Base-by-base conservation (phyloP, 1,140 invertebrate species). In the Pseudomyrmex gracilis region DNA sequence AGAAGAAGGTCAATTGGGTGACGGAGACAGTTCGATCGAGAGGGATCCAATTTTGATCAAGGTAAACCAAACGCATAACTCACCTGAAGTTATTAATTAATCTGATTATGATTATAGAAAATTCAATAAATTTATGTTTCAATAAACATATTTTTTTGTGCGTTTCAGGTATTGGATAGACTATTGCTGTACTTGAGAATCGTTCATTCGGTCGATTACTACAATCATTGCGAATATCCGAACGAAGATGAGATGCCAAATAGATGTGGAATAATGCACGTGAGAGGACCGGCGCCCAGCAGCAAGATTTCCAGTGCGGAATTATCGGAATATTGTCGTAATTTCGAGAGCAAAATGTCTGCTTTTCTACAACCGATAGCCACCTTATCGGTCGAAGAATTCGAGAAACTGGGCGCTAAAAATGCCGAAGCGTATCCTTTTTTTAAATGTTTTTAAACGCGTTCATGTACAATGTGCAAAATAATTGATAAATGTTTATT, bases 241-340 rank as follows among this genome's bases (percentile, higher is more conserved):
- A 99, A 99, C 92, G 99, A 99, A 94, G 99, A 99, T 94, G 99
- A 99, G 92, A 99, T 99, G 99, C 99, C 99, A 0, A 99, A 99
- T 93, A 95, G 99, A 45, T 99, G 99, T 94, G 99, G 99, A 15
- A 99, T 99, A 83, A 98, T 99, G 95, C 99, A 99, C 93, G 98
- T 98, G 0, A 95, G 99, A 67, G 98, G 98, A 70, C 96, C 97
- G 20, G 96, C 98, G 3, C 98, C 98, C 1, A 95, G 96, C 4
- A 96, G 96, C 58, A 98, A 98, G 93, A 96, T 98, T 67, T 95
- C 93, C 0, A 93, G 87, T 4, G 91, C 90, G 1, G 93, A 94
- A 84, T 84, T 94, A 12, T 88, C 90, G 2, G 93, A 94, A 67
- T 94, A 94, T 24, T 92, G 91, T 82, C 91, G 92, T 22, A 94